Evolutionary conservation across 2,797 vertebrate genomes (phyloP).

Genomic region (Fratercula arctica): DNA sequence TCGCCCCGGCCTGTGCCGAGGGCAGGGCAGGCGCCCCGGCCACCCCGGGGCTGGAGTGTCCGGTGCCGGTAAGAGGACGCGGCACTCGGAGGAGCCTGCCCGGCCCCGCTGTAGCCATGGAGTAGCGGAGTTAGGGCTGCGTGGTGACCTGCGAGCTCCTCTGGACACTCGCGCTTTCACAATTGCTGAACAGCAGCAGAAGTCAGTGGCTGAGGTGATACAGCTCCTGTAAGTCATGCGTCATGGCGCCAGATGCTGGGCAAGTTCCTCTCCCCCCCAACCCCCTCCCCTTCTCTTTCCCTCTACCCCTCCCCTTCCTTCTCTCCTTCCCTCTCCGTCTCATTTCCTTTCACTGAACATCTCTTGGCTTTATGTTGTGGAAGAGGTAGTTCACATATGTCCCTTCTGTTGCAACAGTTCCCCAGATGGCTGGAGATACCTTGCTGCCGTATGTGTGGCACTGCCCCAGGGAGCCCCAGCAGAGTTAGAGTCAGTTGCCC

Average conservation of each 20-base stretch:
- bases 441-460: accelerated
- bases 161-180: not conserved
- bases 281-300: too few species aligned
- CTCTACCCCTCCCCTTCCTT: too few species aligned
- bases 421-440: not conserved
- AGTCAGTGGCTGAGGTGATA: not conserved
- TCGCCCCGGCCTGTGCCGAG: not conserved
- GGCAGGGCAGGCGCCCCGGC: not conserved
- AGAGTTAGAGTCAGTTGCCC: not conserved
- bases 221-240: not conserved
- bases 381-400: not conserved
- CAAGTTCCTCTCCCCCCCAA: not conserved
- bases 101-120: not conserved
- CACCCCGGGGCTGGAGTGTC: not conserved
- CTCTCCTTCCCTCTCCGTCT: not conserved
- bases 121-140: not conserved
- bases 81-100: not conserved
- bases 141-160: not conserved
- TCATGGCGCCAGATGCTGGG: not conserved
- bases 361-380: not conserved
- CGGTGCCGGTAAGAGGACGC: not conserved
- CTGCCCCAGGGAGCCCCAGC: not conserved
- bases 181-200: not conserved
- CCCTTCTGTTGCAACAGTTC: not conserved
- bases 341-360: not conserved